Percentiles rank a stretch among this genome's conserved stretches.
These are phyloP conservation scores for Caracal caracal DNA, from an alignment of 2,113 vertebrate genomes.

Conservation along the genomic window DNA sequence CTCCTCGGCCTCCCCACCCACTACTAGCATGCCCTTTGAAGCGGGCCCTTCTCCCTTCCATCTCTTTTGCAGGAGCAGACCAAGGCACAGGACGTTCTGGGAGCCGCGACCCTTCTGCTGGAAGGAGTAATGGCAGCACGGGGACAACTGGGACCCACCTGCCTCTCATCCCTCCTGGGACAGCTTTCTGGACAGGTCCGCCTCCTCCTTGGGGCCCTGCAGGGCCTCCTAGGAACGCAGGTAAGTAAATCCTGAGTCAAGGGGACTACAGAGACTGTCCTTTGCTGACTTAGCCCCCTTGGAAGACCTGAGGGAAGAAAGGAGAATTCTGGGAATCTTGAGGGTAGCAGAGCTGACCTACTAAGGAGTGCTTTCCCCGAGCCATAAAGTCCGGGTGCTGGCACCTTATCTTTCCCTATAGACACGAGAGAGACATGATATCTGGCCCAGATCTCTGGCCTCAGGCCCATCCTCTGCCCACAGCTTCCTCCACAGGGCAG, in stretches of 20 bases:
- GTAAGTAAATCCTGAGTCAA: constrained; percentile 82
- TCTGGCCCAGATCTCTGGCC: constrained; percentile 55
- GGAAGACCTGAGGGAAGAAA: not conserved
- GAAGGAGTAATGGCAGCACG: constrained; percentile 55
- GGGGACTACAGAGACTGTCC: not conserved
- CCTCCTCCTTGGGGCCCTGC: constrained; percentile 83
- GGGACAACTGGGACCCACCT: constrained; percentile 72
- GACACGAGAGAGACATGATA: not conserved
- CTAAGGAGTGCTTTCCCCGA: not conserved
- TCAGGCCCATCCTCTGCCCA: constrained; percentile 78
- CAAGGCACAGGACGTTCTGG: constrained; percentile 83
- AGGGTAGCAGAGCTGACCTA: not conserved
- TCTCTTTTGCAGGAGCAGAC: constrained; percentile 80
- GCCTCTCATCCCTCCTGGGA: constrained; percentile 73
- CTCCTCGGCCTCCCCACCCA: constrained; percentile 64
- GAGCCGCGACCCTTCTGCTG: constrained; percentile 79
- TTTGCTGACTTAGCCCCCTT: not conserved
- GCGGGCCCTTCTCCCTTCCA: not conserved
- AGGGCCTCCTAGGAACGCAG: constrained; percentile 83
- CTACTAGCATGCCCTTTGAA: constrained; percentile 60
- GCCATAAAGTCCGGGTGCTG: not conserved
- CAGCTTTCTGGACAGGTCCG: constrained; percentile 82
- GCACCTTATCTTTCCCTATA: not conserved
- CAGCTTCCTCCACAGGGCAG: constrained; percentile 79
- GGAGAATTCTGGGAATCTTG: not conserved